Conservation (phyloP, 2,113 vertebrate genomes). For the Hippocampus mohnikei region DNA sequence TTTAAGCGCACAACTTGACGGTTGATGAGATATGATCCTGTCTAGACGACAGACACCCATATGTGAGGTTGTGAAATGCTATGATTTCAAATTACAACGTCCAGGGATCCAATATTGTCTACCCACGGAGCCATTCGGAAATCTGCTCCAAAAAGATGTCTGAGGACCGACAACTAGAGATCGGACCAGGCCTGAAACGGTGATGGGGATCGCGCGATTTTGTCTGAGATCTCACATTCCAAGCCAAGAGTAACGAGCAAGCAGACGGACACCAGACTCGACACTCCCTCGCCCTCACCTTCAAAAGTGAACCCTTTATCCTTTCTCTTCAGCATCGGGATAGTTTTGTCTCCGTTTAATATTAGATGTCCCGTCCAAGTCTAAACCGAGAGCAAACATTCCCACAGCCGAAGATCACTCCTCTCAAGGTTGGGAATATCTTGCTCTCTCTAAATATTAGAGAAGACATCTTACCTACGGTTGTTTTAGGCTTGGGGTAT, state of each 20-base stretch:
- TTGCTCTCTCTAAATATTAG: slow-evolving; percentile 26
- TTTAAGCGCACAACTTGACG: slow-evolving; percentile 19
- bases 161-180: slow-evolving; percentile 38
- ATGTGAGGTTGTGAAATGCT: slow-evolving; percentile 18
- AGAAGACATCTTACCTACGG: slow-evolving; percentile 32
- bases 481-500: slow-evolving; percentile 23
- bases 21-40: slow-evolving; percentile 12
- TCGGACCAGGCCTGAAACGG: background rate
- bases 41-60: slow-evolving; percentile 49
- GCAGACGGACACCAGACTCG: slow-evolving; percentile 46
- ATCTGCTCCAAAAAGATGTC: slow-evolving; percentile 21
- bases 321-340: slow-evolving; percentile 43
- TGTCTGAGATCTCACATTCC: slow-evolving; percentile 45
- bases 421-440: slow-evolving; percentile 49
- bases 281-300: slow-evolving; percentile 26
- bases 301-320: slow-evolving; percentile 53
- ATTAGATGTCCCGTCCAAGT: slow-evolving; percentile 39
- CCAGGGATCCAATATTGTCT: slow-evolving; percentile 18
- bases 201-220: slow-evolving; percentile 46
- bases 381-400: slow-evolving; percentile 40
- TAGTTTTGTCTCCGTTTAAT: slow-evolving; percentile 41
- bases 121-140: slow-evolving; percentile 27
- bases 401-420: slow-evolving; percentile 6
- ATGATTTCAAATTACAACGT: slow-evolving; percentile 33
- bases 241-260: slow-evolving; percentile 37